These are phyloP conservation scores for Pungitius pungitius DNA, from an alignment of 2,113 vertebrate genomes.

Conservation along the genomic window DNA sequence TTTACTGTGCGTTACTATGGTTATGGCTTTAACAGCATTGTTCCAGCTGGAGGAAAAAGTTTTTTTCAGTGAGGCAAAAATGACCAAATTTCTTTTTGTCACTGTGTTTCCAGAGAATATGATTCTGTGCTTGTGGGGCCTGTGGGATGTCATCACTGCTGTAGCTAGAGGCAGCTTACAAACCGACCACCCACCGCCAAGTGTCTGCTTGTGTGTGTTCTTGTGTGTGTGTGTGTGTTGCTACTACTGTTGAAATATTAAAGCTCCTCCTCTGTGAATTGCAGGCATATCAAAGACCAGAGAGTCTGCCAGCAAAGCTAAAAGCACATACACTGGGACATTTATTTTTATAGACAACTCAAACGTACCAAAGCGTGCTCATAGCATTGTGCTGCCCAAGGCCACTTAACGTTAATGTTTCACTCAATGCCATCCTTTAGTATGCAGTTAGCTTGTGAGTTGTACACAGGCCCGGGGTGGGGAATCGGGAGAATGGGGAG, in stretches of 20 bases:
- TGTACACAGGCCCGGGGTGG: too few relatives aligned
- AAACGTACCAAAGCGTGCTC: slow-evolving; percentile 22
- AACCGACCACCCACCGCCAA: slow-evolving; percentile 33
- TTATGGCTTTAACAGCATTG: background rate
- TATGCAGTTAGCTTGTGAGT: slow-evolving; percentile 26
- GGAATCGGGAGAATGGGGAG: too few relatives aligned
- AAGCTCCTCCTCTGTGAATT: slow-evolving; percentile 41
- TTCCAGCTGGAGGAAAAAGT: too few relatives aligned
- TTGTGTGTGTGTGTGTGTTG: slow-evolving; percentile 18
- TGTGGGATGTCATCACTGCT: slow-evolving; percentile 18
- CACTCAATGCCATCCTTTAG: slow-evolving; percentile 19
- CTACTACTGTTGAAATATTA: slow-evolving; percentile 48
- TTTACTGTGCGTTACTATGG: background rate
- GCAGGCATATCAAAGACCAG: slow-evolving; percentile 51
- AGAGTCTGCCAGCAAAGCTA: slow-evolving; percentile 45
- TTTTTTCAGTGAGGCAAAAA: slow-evolving; percentile 2
- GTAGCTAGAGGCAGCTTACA: slow-evolving; percentile 37
- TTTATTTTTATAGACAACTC: slow-evolving; percentile 31
- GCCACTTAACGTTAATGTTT: slow-evolving; percentile 38
- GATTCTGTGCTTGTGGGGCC: slow-evolving; percentile 37
- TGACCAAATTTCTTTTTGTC: slow-evolving; percentile 20
- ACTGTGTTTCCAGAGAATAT: slow-evolving; percentile 8
- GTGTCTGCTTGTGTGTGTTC: slow-evolving; percentile 1
- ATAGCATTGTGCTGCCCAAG: slow-evolving; percentile 20
- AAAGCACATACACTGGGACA: slow-evolving; percentile 19